A percentile compares a stretch with the other conserved stretches of the same genome.
Evolutionary conservation across 2,888 invertebrate genomes (phyloP).

Genomic region (Ernsta delagoae): DNA sequence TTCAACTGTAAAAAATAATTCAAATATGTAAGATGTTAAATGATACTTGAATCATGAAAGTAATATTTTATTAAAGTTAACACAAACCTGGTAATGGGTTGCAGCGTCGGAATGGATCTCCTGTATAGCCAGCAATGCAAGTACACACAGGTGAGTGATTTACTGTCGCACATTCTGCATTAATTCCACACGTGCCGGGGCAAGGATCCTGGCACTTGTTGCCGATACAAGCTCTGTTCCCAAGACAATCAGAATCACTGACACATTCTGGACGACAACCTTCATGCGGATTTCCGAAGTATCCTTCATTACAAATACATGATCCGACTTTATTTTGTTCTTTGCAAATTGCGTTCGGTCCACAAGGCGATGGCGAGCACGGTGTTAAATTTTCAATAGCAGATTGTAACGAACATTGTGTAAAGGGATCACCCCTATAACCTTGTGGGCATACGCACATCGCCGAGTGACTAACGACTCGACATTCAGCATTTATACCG

Average conservation of each 20-base stretch:
- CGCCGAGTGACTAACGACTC: conserved; percentile 91
- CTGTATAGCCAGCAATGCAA: conserved; percentile 87
- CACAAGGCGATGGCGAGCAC: conserved; percentile 89
- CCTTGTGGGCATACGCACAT: conserved; percentile 89
- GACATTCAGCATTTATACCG: conserved; percentile 89
- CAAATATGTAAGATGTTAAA: background rate
- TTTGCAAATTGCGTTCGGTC: conserved; percentile 88
- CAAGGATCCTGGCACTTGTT: too few relatives aligned
- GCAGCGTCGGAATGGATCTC: conserved; percentile 85
- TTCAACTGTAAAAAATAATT: conserved; percentile 63
- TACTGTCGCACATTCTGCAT: conserved; percentile 89
- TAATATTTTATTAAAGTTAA: conserved; percentile 12
- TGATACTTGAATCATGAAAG: background rate
- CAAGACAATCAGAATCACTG: conserved; percentile 88
- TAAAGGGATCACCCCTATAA: conserved; percentile 87
- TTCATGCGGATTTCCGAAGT: conserved; percentile 91
- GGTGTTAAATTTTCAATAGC: conserved; percentile 84
- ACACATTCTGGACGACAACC: conserved; percentile 91
- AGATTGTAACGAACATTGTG: conserved; percentile 79
- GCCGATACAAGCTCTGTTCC: conserved; percentile 89
- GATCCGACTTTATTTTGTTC: conserved; percentile 89
- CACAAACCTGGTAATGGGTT: conserved; percentile 67
- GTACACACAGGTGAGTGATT: conserved; percentile 89
- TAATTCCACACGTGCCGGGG: conserved; percentile 90
- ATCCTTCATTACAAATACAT: conserved; percentile 88